These are phyloP conservation scores for Bolborhynchus lineola DNA, from an alignment of 2,113 vertebrate species.

Conservation along the genomic window DNA sequence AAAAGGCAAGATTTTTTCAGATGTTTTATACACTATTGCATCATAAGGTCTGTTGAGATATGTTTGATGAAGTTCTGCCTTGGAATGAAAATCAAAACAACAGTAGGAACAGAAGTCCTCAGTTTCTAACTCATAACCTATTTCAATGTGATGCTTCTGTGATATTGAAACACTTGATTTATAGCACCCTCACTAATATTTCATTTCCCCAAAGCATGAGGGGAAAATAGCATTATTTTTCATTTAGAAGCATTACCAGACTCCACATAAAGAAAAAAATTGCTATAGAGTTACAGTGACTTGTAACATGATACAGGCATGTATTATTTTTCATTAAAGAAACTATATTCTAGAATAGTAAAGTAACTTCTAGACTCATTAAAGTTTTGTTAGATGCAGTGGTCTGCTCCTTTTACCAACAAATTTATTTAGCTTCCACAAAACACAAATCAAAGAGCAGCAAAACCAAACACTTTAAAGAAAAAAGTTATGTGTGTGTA, in stretches of 20 bases:
- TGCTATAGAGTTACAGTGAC: not conserved
- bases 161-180: not conserved
- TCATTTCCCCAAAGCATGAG: not conserved
- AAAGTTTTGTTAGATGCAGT: not conserved
- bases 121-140: not conserved
- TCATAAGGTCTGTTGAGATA: not conserved
- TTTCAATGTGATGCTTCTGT: not conserved
- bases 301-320: not conserved
- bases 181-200: not conserved
- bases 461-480: not conserved
- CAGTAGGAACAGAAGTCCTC: not conserved
- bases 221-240: not conserved
- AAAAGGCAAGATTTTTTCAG: not conserved
- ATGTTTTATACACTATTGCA: not conserved
- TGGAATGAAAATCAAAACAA: not conserved
- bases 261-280: not conserved
- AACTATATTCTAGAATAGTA: not conserved
- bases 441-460: not conserved
- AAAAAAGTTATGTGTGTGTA: not conserved
- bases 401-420: not conserved
- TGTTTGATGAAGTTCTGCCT: not conserved
- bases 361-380: not conserved
- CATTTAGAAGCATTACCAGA: not conserved
- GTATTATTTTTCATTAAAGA: not conserved
- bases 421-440: not conserved